Percentiles rank a stretch among this genome's conserved stretches.
These are phyloP conservation scores for Cossypha caffra DNA, from an alignment of 2,797 vertebrate genomes.

Conservation along the genomic window DNA sequence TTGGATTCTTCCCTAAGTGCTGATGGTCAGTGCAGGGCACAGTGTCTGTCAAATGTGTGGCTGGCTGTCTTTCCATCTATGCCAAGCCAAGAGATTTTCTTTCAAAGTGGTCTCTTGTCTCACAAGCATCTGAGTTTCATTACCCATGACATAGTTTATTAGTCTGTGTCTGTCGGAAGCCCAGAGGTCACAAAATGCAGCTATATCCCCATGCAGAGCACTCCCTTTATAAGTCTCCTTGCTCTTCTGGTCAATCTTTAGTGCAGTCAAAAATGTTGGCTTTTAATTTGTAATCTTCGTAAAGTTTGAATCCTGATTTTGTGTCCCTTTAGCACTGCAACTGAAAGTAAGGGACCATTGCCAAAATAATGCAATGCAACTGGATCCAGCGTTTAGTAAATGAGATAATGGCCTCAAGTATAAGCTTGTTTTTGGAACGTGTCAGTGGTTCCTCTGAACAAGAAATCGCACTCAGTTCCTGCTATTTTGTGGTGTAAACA, in stretches of 20 bases:
- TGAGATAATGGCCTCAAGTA: neutral
- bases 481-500: neutral
- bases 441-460: neutral
- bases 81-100: neutral
- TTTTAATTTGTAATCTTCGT: neutral
- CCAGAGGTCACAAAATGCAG: neutral
- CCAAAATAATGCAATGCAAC: neutral
- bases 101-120: neutral
- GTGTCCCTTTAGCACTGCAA: neutral
- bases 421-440: slow-evolving; percentile 26
- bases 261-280: neutral
- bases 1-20: neutral
- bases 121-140: neutral
- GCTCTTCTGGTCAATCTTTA: neutral
- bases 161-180: neutral
- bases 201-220: neutral
- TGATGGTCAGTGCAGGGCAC: neutral
- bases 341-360: neutral
- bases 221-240: neutral
- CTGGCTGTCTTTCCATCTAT: neutral
- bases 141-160: neutral
- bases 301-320: neutral
- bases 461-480: neutral
- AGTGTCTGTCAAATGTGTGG: neutral
- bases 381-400: neutral